phyloP scores from a whole-genome alignment of 2,113 vertebrate species.

The Hippoglossus stenolepis region DNA sequence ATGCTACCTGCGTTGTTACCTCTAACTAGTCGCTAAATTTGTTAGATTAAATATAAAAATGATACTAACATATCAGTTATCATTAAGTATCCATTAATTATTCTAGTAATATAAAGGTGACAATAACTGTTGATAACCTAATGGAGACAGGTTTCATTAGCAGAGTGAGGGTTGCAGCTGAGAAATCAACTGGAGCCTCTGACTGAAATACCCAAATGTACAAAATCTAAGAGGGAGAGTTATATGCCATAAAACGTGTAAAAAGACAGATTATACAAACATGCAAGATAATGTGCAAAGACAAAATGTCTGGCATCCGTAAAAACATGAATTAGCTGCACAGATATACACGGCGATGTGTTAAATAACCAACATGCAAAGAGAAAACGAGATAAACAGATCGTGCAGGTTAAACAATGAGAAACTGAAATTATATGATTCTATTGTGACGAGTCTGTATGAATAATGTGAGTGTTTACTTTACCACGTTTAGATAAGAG shows the following conservation, averaged over 20 bases:
- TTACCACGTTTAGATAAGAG: constrained; percentile 36
- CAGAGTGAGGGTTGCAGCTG: not conserved
- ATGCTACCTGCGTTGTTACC: too few relatives aligned
- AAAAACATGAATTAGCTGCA: not conserved
- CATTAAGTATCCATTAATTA: not conserved
- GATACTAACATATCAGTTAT: not conserved
- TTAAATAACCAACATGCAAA: not conserved
- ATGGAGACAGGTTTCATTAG: not conserved
- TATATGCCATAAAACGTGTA: not conserved
- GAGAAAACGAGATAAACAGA: not conserved
- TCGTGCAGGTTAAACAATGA: not conserved
- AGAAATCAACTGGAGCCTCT: not conserved
- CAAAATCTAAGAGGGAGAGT: not conserved
- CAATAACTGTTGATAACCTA: not conserved
- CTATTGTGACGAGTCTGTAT: not conserved
- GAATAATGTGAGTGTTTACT: not conserved
- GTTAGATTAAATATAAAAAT: not conserved
- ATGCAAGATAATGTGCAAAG: not conserved
- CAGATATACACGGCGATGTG: not conserved
- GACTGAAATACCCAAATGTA: not conserved
- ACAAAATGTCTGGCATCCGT: not conserved
- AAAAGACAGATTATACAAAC: not conserved
- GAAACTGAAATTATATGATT: not conserved
- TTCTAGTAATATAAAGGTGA: not conserved
- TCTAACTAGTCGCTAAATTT: not conserved